phyloP scores from a whole-genome alignment of 1,140 invertebrate genomes.

The Chymomyza costata region DNA sequence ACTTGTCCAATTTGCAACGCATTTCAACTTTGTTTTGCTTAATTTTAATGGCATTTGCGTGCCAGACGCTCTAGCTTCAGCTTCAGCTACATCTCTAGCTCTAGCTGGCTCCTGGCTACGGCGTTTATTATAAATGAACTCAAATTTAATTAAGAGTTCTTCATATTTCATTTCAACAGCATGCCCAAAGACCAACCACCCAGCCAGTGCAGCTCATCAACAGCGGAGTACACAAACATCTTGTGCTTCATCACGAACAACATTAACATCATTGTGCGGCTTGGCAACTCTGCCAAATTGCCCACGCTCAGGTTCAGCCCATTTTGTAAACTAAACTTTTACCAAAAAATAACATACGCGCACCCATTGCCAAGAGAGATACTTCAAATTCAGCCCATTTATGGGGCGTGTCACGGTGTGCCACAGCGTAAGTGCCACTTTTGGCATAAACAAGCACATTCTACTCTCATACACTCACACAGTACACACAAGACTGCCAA shows the following conservation, averaged over 20 bases:
- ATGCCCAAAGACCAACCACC: slow-evolving; percentile 4
- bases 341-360: slow-evolving; percentile 32
- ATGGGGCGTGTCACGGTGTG: slow-evolving; percentile 28
- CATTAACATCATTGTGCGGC: slow-evolving; percentile 53
- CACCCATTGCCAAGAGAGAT: slow-evolving; percentile 5
- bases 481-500: slow-evolving; percentile 18
- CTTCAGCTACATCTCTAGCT: too few species aligned
- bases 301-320: slow-evolving; percentile 18
- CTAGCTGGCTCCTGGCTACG: too few species aligned
- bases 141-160: slow-evolving; percentile 65
- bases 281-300: slow-evolving; percentile 12
- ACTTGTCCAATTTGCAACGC: too few species aligned
- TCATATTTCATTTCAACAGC: slow-evolving; percentile 56
- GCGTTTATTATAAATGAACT: slow-evolving; percentile 65
- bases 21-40: too few species aligned
- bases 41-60: slow-evolving; percentile 1
- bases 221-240: slow-evolving; percentile 26
- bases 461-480: slow-evolving; percentile 12
- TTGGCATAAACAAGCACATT: slow-evolving; percentile 49
- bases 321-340: slow-evolving; percentile 61
- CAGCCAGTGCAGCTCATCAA: slow-evolving; percentile 21
- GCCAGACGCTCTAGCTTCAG: too few species aligned
- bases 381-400: slow-evolving; percentile 32
- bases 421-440: slow-evolving; percentile 53
- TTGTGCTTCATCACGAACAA: slow-evolving; percentile 60